Evolutionary conservation across 2,113 vertebrate genomes (phyloP).

Genomic region (Miniopterus natalensis): DNA sequence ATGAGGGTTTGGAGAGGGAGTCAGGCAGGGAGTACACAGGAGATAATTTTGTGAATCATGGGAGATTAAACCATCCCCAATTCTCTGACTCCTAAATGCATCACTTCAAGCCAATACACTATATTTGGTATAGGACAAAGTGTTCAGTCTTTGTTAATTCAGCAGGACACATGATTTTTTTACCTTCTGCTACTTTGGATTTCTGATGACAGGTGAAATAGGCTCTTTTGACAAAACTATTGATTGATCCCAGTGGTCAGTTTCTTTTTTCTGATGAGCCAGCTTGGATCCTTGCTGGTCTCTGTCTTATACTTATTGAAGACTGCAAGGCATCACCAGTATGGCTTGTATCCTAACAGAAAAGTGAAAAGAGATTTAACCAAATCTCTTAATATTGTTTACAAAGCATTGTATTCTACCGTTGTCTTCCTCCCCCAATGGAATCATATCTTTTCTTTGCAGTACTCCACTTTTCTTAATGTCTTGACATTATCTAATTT

Average conservation of each 20-base stretch:
- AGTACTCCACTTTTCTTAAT: background rate
- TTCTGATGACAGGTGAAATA: slow-evolving; percentile 15
- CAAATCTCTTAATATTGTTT: background rate
- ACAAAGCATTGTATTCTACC: background rate
- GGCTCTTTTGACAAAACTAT: slow-evolving; percentile 21
- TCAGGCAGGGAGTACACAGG: background rate
- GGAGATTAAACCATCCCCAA: background rate
- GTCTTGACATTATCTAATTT: background rate
- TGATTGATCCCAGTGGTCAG: background rate
- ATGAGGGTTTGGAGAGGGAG: background rate
- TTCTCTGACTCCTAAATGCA: background rate
- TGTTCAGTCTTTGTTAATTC: background rate
- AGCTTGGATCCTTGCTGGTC: background rate
- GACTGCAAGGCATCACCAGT: background rate
- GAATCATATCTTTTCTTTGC: background rate
- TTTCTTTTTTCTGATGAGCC: background rate
- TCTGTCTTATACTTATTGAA: background rate
- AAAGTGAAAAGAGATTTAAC: slow-evolving; percentile 30
- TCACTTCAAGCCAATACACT: background rate
- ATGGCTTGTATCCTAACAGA: background rate
- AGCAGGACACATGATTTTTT: background rate
- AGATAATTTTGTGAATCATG: slow-evolving; percentile 8
- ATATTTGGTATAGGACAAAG: background rate
- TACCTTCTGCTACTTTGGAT: background rate
- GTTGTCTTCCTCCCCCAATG: background rate